These are phyloP conservation scores for Drosophila parvula DNA, from an alignment of 1,140 invertebrate genomes.

Conservation along the genomic window DNA sequence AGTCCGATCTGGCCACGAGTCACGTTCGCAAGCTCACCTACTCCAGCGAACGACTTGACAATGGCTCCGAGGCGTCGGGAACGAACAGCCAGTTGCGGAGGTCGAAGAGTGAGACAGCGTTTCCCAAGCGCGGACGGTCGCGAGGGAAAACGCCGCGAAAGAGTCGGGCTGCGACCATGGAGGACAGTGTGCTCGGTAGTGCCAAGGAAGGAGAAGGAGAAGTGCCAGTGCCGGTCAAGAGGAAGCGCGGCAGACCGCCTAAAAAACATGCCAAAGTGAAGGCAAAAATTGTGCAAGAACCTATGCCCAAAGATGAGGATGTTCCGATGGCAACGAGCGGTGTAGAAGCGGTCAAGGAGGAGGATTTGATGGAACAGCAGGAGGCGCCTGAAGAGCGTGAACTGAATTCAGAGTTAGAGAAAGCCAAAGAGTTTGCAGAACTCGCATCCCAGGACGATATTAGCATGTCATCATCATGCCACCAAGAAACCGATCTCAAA, in stretches of 20 bases:
- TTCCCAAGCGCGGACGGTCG: conserved; percentile 20
- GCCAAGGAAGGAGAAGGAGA: not conserved
- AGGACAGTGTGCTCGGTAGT: conserved; percentile 12
- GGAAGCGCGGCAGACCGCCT: conserved; percentile 42
- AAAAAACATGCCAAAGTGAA: conserved; percentile 4
- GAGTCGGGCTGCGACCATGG: conserved; percentile 24
- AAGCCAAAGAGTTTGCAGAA: conserved; percentile 29
- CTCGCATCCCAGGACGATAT: conserved; percentile 5
- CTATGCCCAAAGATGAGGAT: not conserved
- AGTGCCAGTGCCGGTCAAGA: not conserved
- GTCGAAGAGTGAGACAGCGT: conserved; percentile 28
- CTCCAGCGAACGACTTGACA: conserved; percentile 55
- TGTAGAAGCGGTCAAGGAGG: not conserved
- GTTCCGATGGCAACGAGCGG: not conserved
- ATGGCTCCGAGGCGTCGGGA: not conserved
- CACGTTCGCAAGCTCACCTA: conserved; percentile 68
- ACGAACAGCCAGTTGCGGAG: conserved; percentile 20
- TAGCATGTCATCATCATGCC: not conserved
- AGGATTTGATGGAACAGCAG: not conserved
- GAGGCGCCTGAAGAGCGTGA: not conserved
- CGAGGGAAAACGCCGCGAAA: conserved; percentile 13
- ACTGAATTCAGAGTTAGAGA: conserved; percentile 26
- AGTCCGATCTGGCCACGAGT: not conserved
- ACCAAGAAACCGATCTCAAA: conserved; percentile 21
- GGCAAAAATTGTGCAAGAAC: not conserved